A percentile compares a stretch with the other conserved stretches of the same genome.
Conservation (phyloP, 2,888 invertebrate species). For the Cinara cedri region DNA sequence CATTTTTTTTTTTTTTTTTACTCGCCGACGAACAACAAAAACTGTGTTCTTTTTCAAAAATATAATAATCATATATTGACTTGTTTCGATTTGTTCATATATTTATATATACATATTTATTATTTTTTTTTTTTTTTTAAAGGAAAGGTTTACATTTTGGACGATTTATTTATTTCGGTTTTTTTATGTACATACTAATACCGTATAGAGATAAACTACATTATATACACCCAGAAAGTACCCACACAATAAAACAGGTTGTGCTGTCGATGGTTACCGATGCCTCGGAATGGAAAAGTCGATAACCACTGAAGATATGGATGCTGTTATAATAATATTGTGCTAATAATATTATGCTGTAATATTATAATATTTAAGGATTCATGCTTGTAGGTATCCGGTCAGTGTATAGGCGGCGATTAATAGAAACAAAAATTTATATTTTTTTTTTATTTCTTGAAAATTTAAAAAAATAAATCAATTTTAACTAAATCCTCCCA, state of each 20-base stretch:
- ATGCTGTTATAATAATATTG: neutral
- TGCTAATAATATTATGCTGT: too few relatives aligned
- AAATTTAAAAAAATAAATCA: too few relatives aligned
- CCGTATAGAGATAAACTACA: neutral
- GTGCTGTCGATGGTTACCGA: slow-evolving; percentile 26
- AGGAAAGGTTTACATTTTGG: neutral
- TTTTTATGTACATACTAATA: neutral
- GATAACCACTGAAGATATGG: slow-evolving; percentile 31
- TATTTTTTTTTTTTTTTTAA: neutral
- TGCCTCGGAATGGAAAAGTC: slow-evolving; percentile 27
- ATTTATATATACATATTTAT: too few relatives aligned
- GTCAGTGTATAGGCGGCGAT: too few relatives aligned
- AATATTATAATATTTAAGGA: too few relatives aligned
- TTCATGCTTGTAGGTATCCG: neutral
- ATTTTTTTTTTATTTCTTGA: too few relatives aligned
- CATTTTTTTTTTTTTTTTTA: too few relatives aligned
- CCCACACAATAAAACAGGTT: slow-evolving; percentile 48
- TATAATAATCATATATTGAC: slow-evolving; percentile 22
- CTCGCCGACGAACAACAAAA: too few relatives aligned
- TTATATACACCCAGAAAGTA: neutral
- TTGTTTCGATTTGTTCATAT: too few relatives aligned
- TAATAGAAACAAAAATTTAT: too few relatives aligned
- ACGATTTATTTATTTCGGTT: slow-evolving; percentile 31
- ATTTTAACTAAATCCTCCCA: too few relatives aligned
- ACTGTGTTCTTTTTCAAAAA: slow-evolving; percentile 8